Evolutionary conservation across 2,888 invertebrate species (phyloP), one percentile per base, ranked within the genome.

Genomic region (Drosophila borealis): DNA sequence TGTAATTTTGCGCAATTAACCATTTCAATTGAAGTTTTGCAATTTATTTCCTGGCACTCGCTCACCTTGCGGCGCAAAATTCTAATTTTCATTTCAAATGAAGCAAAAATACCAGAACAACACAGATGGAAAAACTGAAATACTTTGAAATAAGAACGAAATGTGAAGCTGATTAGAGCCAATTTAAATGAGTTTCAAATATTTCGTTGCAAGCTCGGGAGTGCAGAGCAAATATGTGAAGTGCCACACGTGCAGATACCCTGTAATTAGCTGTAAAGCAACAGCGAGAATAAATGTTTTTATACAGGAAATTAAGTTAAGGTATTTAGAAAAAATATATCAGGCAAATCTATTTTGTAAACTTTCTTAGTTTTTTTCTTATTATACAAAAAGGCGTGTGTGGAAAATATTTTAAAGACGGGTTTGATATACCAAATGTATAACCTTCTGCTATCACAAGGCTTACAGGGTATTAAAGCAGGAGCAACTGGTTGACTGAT

Each of bases 11-110:
- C 45, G 29, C 68, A 79, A 81, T 85, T 81, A 88, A 67, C 41
- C 62, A 49, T 48, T 70, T 62, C 44, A 60, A 57, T 49, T 64
- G 42, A 48, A 49, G 54, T 60, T 70, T 45, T 44, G 61, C 69
- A 71, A 80, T 83, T 77, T 51, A 78, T 88, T 81, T 70, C 79
- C 73, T 73, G 63, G 33, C 66, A 66, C 34, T 54, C 11, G 42
- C 45, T 70, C 36, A 75, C 50, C 55, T 70, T 45, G 59, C 50
- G 17, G 46, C 42, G 48, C 11, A 19, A 50, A 44, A 53, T 50
- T 54, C 44, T 59, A 53, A 62, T 69, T 70, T 39, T 39, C 54
- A 81, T 78, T 70, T 81, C 73, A 73, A 78, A 87, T 81, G 51
- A 62, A 69, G 65, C 50, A 63, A 41, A 68, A 74, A 81, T 70